Evolutionary conservation across 2,797 vertebrate genomes (phyloP).

Genomic region (Cryptoblepharus egeriae): DNA sequence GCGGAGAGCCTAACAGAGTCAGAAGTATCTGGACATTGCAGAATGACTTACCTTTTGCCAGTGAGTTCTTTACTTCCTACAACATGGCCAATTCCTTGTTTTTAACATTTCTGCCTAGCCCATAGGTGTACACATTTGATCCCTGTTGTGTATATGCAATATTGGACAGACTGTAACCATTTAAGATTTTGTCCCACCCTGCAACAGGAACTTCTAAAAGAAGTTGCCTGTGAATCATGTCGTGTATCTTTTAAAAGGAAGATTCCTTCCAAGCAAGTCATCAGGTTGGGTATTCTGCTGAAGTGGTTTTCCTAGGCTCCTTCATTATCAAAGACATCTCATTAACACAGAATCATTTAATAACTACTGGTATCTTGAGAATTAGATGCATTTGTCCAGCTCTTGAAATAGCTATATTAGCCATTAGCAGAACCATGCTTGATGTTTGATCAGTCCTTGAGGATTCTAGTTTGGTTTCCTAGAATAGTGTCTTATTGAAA

Average conservation of each 20-base stretch:
- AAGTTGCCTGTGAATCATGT: background rate
- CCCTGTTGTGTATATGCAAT: too few relatives aligned
- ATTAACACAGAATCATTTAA: background rate
- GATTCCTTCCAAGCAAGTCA: background rate
- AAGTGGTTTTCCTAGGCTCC: background rate
- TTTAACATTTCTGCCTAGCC: background rate
- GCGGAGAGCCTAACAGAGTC: background rate
- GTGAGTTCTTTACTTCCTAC: background rate
- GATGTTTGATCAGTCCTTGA: constrained; percentile 1
- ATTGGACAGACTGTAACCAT: too few relatives aligned
- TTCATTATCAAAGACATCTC: background rate
- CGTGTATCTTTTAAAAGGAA: background rate
- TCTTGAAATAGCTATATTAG: constrained; percentile 3
- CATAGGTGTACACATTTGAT: too few relatives aligned
- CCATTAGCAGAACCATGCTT: background rate
- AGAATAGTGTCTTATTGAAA: constrained; percentile 10
- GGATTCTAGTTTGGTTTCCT: constrained; percentile 15
- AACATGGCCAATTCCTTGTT: background rate
- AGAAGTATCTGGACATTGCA: background rate
- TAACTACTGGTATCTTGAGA: background rate
- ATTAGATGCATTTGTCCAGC: constrained; percentile 3
- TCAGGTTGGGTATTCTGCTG: background rate
- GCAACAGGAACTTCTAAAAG: background rate
- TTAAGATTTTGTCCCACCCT: too few relatives aligned
- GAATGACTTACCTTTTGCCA: background rate